Conservation (phyloP, 2,888 invertebrate species). For the Apodemia mormo region DNA sequence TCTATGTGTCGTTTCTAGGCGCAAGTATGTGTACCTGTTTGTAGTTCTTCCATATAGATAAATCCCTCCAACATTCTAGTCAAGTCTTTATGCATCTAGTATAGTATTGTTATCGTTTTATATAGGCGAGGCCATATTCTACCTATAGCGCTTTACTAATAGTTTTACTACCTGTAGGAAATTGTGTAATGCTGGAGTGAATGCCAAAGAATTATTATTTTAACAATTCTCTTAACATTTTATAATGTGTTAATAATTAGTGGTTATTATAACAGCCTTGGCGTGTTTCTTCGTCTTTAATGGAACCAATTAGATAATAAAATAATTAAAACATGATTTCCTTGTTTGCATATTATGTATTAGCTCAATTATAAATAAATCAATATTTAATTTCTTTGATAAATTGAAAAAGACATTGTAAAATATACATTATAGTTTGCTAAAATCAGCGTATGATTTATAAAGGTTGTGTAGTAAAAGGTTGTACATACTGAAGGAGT, state of each 20-base stretch:
- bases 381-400: too few relatives aligned
- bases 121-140: slow-evolving; percentile 71
- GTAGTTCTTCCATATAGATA: slow-evolving; percentile 64
- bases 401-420: too few relatives aligned
- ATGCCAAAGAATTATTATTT: not conserved
- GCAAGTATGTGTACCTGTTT: slow-evolving; percentile 26
- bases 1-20: slow-evolving; percentile 18
- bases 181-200: slow-evolving; percentile 11
- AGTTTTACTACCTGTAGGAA: slow-evolving; percentile 52
- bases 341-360: not conserved
- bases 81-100: slow-evolving; percentile 42
- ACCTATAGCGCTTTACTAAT: slow-evolving; percentile 45
- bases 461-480: too few relatives aligned
- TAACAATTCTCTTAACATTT: not conserved
- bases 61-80: slow-evolving; percentile 74
- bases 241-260: not conserved
- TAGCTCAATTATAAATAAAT: not conserved
- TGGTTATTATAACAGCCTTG: not conserved
- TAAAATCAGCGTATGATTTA: too few relatives aligned
- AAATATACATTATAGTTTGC: too few relatives aligned
- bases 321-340: not conserved
- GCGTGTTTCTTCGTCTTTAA: not conserved
- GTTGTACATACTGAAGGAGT: too few relatives aligned
- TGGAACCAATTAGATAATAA: slow-evolving; percentile 14
- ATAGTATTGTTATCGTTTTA: slow-evolving; percentile 65